Base-by-base conservation (phyloP, 2,797 vertebrate species). In the Melopsittacus undulatus region DNA sequence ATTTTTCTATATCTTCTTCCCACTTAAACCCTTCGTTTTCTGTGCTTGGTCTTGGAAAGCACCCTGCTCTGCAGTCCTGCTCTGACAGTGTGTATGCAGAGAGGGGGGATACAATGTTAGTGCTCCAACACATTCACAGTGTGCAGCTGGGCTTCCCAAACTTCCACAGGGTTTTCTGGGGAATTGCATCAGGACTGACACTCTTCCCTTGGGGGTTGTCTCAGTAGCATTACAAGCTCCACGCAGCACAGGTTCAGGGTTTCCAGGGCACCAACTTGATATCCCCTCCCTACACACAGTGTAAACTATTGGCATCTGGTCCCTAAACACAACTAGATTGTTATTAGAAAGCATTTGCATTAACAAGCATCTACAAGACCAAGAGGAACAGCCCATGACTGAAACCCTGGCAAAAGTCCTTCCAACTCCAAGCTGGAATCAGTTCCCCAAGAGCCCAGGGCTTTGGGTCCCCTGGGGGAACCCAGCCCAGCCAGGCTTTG, bases 31-130 rank as follows among this genome's bases (percentile, higher is more conserved):
- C 23, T 70, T 79, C 9, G 20, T 70, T 77, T 84, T 51, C 70
- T 73, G 24, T 40, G 24, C 29, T 56, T 62, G 32, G 46, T 67
- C 5, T 43, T 49, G 43, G 64, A 67, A 56, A 54, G 66, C 43
- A 17, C 1, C 0, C 0, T 2, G 75, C 22, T 9, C 51, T 48
- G 46, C 52, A 48, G 40, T 69, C 16, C 3, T 22, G 52, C 32
- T 76, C 75, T 23, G 20, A 36, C 49, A 61, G 20, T 0, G 0
- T 0, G 1, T 52, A 49, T 11, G 79, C 5, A 3, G 27, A 67
- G 59, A 48, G 27, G 16, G 30, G 21, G 34, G 12, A 15, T 17
- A 40, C 81, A 38, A 45, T 30, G 13, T 77, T 32, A 5, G 3
- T 54, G 6, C 66, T 90, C 81, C 29, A 30, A 40, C 59, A 43